Conservation (phyloP, 1,140 invertebrate species). For the Temnothorax curvispinosus region DNA sequence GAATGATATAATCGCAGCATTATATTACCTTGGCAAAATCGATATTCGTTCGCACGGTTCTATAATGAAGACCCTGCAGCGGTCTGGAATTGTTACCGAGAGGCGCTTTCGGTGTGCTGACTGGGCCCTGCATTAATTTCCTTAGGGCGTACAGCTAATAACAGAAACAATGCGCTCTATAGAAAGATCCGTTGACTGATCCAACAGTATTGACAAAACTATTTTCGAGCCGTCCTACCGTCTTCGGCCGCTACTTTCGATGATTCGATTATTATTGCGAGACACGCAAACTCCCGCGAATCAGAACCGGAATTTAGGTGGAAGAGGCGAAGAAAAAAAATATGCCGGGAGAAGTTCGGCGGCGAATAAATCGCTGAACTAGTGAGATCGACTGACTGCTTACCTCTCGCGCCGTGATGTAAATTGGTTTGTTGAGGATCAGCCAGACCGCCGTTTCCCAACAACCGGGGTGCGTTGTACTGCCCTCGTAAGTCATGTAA, state of each 20-base stretch:
- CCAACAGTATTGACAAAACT: slow-evolving; percentile 33
- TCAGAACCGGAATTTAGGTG: not conserved
- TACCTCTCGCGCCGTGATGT: slow-evolving; percentile 96
- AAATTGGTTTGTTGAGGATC: slow-evolving; percentile 98
- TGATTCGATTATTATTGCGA: slow-evolving; percentile 12
- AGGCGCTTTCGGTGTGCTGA: slow-evolving; percentile 93
- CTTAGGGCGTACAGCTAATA: slow-evolving; percentile 93
- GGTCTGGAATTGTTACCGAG: slow-evolving; percentile 98
- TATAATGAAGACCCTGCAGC: slow-evolving; percentile 94
- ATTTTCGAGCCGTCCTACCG: not conserved
- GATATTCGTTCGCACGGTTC: slow-evolving; percentile 98
- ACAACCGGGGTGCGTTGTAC: slow-evolving; percentile 97
- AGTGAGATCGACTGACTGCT: slow-evolving; percentile 61
- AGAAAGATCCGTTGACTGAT: slow-evolving; percentile 10
- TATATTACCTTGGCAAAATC: slow-evolving; percentile 93
- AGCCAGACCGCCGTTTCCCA: slow-evolving; percentile 98
- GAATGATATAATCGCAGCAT: slow-evolving; percentile 43
- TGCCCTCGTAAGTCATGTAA: slow-evolving; percentile 99
- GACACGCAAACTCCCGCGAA: slow-evolving; percentile 12
- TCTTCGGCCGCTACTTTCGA: not conserved
- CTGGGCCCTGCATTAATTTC: slow-evolving; percentile 94
- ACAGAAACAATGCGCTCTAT: slow-evolving; percentile 64
- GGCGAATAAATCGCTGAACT: slow-evolving; percentile 1
- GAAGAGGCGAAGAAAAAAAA: not conserved
- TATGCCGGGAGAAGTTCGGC: not conserved